A percentile compares a stretch with the other conserved stretches of the same genome.
phyloP scores from a whole-genome alignment of 2,888 invertebrate species.

The Dendrolimus pini region DNA sequence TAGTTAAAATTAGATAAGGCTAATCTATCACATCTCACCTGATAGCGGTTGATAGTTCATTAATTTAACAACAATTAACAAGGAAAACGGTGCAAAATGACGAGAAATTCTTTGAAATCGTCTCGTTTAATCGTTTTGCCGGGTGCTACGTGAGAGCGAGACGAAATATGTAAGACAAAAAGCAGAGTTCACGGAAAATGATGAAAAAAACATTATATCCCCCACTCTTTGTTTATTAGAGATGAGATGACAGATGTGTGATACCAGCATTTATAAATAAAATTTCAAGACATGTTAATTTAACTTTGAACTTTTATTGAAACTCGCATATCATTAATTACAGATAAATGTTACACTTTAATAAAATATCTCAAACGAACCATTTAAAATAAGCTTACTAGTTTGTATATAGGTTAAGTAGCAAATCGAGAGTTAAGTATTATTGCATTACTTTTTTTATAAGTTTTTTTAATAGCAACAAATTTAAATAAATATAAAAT shows the following conservation, averaged over 20 bases:
- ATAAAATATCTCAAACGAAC: too few relatives aligned
- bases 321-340: too few relatives aligned
- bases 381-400: too few relatives aligned
- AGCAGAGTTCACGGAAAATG: constrained; percentile 29
- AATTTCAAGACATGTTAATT: too few relatives aligned
- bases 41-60: constrained; percentile 4
- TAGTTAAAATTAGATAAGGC: constrained; percentile 39
- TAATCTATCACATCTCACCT: constrained; percentile 8
- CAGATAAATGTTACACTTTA: too few relatives aligned
- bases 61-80: constrained; percentile 6
- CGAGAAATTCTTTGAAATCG: constrained; percentile 12
- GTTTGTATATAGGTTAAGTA: too few relatives aligned
- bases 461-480: too few relatives aligned
- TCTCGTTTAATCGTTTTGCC: constrained; percentile 15
- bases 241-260: constrained; percentile 23
- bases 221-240: constrained; percentile 4
- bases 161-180: constrained; percentile 17
- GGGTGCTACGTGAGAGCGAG: constrained; percentile 17
- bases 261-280: constrained; percentile 12
- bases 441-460: too few relatives aligned
- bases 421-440: too few relatives aligned
- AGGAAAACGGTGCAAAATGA: constrained; percentile 9
- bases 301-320: too few relatives aligned
- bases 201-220: constrained; percentile 26
- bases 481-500: too few relatives aligned